Conservation (phyloP, 2,797 vertebrate genomes). For the Rhadinocentrus ornatus region DNA sequence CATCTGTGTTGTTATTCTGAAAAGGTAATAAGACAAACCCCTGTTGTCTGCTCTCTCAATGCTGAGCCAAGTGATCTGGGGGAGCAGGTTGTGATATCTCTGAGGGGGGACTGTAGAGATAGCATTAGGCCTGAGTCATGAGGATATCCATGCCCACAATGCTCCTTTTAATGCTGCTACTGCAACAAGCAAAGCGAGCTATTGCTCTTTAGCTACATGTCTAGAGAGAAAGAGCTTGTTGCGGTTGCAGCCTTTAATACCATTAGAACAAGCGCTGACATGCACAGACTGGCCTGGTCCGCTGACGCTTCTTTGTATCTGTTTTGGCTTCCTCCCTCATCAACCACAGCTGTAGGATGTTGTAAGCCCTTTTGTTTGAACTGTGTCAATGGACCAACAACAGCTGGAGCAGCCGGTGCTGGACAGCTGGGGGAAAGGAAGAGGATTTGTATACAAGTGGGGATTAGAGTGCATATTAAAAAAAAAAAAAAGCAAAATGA, state of each 20-base stretch:
- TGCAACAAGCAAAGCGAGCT: not conserved
- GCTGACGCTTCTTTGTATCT: conserved; percentile 48
- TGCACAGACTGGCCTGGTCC: conserved; percentile 30
- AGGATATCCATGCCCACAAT: conserved; percentile 34
- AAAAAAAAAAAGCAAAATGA: conserved; percentile 46
- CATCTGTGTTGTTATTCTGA: conserved; percentile 73
- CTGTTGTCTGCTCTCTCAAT: conserved; percentile 51
- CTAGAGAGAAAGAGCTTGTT: conserved; percentile 15
- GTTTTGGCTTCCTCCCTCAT: conserved; percentile 57
- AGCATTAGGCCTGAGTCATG: conserved; percentile 45
- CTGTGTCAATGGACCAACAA: conserved; percentile 77
- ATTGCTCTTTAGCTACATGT: conserved; percentile 1
- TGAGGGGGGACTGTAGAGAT: conserved; percentile 34
- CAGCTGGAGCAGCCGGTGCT: conserved; percentile 73
- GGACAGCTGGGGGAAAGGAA: conserved; percentile 72
- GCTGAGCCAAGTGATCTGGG: conserved; percentile 57
- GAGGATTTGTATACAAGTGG: conserved; percentile 68
- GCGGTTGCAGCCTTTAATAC: conserved; percentile 22
- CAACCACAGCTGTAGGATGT: conserved; percentile 71
- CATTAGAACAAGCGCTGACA: conserved; percentile 28
- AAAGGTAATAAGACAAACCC: conserved; percentile 72
- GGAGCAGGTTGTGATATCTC: conserved; percentile 46
- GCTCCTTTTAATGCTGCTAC: conserved; percentile 42
- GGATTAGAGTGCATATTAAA: conserved; percentile 55
- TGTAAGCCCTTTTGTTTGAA: conserved; percentile 77